Percentiles rank a stretch among this genome's conserved stretches.
Evolutionary conservation across 2,888 invertebrate genomes (phyloP).

Genomic region (Colletes collaris): DNA sequence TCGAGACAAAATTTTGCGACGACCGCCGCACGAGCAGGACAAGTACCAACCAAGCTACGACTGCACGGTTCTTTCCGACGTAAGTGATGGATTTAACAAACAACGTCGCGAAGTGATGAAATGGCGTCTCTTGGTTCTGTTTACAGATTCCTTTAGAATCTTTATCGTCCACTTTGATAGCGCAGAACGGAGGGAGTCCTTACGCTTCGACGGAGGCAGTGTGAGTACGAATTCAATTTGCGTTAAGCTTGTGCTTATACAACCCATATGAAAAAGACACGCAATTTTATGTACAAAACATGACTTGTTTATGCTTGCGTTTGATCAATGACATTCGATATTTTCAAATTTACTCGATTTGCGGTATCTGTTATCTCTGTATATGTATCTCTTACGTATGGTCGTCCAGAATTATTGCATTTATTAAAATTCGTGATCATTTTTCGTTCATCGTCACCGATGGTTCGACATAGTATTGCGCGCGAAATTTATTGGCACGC

Average conservation of each 20-base stretch:
- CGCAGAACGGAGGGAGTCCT: constrained; percentile 75
- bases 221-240: constrained; percentile 68
- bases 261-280: background rate
- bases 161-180: constrained; percentile 69
- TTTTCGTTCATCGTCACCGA: no score
- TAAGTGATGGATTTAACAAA: constrained; percentile 82
- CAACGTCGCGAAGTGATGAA: background rate
- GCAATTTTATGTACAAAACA: background rate
- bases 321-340: background rate
- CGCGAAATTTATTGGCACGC: background rate
- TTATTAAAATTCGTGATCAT: background rate
- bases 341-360: background rate
- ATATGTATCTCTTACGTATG: background rate
- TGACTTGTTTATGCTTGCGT: background rate
- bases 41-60: constrained; percentile 98
- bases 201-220: constrained; percentile 75
- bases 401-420: background rate
- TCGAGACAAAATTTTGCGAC: constrained; percentile 95
- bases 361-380: no score
- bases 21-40: constrained; percentile 92
- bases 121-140: constrained; percentile 10
- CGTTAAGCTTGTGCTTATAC: background rate
- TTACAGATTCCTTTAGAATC: constrained; percentile 79
- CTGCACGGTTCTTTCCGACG: constrained; percentile 96
- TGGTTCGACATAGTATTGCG: background rate